A percentile compares a stretch with the other conserved stretches of the same genome.
Conservation (phyloP, 2,797 vertebrate genomes). For the Hephaestus fuliginosus region DNA sequence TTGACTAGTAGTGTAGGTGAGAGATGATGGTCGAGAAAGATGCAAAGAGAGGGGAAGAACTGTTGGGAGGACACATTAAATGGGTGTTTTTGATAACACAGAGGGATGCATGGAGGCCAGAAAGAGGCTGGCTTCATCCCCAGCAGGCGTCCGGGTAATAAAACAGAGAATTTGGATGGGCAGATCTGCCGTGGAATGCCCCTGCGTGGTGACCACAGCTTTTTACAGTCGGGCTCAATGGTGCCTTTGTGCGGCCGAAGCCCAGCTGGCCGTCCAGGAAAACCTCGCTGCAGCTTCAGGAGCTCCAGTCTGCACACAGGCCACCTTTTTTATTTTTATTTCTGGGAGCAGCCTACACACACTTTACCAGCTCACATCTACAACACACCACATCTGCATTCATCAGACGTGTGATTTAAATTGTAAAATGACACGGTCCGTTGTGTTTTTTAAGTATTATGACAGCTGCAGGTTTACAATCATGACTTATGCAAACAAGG, state of each 20-base stretch:
- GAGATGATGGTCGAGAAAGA: too few species aligned
- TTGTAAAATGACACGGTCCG: background rate
- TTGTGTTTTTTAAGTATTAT: background rate
- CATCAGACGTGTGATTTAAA: background rate
- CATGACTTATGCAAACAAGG: background rate
- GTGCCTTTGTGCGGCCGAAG: constrained; percentile 74
- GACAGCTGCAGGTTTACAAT: background rate
- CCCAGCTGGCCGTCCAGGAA: constrained; percentile 77
- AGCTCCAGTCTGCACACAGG: constrained; percentile 60
- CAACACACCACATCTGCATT: background rate
- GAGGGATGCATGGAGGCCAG: constrained; percentile 46
- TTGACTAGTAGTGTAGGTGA: too few species aligned
- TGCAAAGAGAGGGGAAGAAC: background rate
- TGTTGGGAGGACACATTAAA: background rate
- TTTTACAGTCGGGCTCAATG: constrained; percentile 76
- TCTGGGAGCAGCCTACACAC: constrained; percentile 31
- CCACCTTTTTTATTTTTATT: constrained; percentile 60
- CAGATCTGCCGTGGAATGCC: constrained; percentile 67
- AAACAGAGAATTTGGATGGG: constrained; percentile 56
- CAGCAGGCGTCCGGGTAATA: constrained; percentile 52
- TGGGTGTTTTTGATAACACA: constrained; percentile 18
- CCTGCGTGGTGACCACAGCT: constrained; percentile 72
- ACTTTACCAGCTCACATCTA: background rate
- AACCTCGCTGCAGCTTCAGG: constrained; percentile 61
- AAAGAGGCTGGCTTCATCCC: constrained; percentile 55